phyloP scores from a whole-genome alignment of 2,797 vertebrate species.

The Jordanella pulchra region DNA sequence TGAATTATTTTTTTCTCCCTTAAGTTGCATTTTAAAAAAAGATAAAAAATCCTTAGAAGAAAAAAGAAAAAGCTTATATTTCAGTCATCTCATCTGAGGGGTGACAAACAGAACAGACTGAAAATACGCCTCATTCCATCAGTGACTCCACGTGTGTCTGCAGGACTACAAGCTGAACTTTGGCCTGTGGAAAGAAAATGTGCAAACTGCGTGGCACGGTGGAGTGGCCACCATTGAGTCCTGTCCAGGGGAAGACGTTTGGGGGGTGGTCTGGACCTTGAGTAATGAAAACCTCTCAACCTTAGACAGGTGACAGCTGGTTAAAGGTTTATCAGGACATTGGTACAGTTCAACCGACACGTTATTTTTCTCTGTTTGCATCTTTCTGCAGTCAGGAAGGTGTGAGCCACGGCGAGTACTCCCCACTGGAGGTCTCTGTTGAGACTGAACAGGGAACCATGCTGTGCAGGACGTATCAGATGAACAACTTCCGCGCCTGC shows the following conservation, averaged over 20 bases:
- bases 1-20: too few relatives aligned
- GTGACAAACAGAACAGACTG: too few relatives aligned
- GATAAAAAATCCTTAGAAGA: too few relatives aligned
- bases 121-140: neutral
- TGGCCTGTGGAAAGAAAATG: constrained; percentile 78
- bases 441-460: constrained; percentile 66
- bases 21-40: too few relatives aligned
- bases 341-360: neutral
- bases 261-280: constrained; percentile 93
- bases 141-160: neutral
- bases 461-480: constrained; percentile 79
- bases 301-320: constrained; percentile 86
- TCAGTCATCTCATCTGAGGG: too few relatives aligned
- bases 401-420: constrained; percentile 67
- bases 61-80: too few relatives aligned
- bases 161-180: constrained; percentile 90
- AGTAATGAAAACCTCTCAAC: constrained; percentile 78
- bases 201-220: constrained; percentile 84
- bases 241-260: constrained; percentile 87
- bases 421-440: constrained; percentile 73
- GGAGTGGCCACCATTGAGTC: constrained; percentile 87
- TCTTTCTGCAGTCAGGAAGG: constrained; percentile 75
- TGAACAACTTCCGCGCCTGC: constrained; percentile 74
- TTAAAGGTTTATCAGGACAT: neutral
- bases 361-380: neutral